Conservation (phyloP, 1,140 invertebrate genomes). For the Drosophila serrata region DNA sequence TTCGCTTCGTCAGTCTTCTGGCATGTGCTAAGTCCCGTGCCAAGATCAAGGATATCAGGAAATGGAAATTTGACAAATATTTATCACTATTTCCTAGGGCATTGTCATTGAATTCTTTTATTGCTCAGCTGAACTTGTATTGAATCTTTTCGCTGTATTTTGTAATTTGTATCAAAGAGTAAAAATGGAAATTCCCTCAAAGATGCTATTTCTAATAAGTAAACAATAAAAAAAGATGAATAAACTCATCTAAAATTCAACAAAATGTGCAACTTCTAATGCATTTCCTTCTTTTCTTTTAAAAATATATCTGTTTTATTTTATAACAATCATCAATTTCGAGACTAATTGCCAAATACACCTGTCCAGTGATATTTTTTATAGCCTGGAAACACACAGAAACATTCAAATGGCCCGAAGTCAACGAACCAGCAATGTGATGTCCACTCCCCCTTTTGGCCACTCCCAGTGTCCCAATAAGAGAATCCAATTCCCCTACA, state of each 20-base stretch:
- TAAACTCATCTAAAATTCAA: neutral
- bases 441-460: neutral
- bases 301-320: constrained; percentile 1
- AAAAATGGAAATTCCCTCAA: too few relatives aligned
- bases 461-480: neutral
- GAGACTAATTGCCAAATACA: constrained; percentile 26
- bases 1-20: constrained; percentile 1
- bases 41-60: constrained; percentile 10
- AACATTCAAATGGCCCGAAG: constrained; percentile 34
- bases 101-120: neutral
- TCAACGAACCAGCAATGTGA: constrained; percentile 42
- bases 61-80: neutral
- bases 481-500: constrained; percentile 10
- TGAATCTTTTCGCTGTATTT: neutral
- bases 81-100: neutral
- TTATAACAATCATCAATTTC: constrained; percentile 30
- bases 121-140: neutral
- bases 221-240: too few relatives aligned
- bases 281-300: neutral
- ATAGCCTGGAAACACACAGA: constrained; percentile 23
- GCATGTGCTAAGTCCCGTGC: constrained; percentile 9
- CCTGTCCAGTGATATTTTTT: constrained; percentile 35
- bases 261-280: neutral
- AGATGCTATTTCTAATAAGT: neutral
- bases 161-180: neutral